phyloP scores from a whole-genome alignment of 2,113 vertebrate genomes.

The Mormoops blainvillei region DNA sequence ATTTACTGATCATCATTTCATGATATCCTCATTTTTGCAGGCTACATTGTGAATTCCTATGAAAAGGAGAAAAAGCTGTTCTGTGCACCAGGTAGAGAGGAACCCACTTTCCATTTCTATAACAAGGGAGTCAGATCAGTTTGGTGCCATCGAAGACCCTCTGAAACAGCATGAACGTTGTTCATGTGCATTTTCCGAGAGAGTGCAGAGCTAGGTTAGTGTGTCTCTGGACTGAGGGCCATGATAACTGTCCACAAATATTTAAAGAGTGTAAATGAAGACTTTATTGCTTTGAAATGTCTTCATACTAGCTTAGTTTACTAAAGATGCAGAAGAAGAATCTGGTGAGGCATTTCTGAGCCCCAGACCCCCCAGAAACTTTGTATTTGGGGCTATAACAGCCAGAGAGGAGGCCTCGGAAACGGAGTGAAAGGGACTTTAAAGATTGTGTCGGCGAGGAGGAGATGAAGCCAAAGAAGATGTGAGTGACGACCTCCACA shows the following conservation, averaged over 20 bases:
- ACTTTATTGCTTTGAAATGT: slow-evolving; percentile 10
- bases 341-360: neutral
- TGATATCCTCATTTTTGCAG: neutral
- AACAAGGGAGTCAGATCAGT: neutral
- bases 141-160: neutral
- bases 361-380: neutral
- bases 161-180: neutral
- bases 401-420: neutral
- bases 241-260: neutral
- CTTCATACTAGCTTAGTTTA: neutral
- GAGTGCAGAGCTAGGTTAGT: neutral
- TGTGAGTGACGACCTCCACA: neutral
- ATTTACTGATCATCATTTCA: neutral
- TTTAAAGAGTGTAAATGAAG: slow-evolving; percentile 49
- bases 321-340: neutral
- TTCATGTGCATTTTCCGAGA: neutral
- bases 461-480: neutral
- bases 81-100: neutral
- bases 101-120: neutral
- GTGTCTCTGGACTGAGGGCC: neutral
- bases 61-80: neutral
- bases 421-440: neutral
- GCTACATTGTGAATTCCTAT: neutral
- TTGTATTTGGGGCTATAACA: neutral
- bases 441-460: neutral